phyloP scores from a whole-genome alignment of 2,888 invertebrate species.

The Homarus gammarus region DNA sequence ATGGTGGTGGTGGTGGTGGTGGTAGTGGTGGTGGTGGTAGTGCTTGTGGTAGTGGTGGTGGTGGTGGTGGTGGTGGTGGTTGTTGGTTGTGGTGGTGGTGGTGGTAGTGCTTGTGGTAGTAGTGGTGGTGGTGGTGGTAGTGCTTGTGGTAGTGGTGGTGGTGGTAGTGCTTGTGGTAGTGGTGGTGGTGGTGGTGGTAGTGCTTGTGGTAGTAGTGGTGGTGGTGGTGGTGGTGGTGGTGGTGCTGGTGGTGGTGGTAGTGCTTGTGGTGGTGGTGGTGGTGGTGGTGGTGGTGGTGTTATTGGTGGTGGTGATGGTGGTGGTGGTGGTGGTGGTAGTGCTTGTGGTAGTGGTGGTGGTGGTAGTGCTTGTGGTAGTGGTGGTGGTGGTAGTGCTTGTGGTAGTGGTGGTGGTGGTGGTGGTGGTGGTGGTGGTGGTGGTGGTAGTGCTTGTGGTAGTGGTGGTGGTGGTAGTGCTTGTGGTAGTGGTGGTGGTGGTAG shows the following conservation, averaged over 20 bases:
- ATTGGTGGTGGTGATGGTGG: neutral
- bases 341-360: neutral
- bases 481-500: no score
- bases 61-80: neutral
- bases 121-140: no score
- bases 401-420: no score
- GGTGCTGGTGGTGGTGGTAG: no score
- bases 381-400: neutral
- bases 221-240: neutral
- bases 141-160: no score
- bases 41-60: neutral
- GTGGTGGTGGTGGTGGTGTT: neutral
- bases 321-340: no score
- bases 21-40: no score
- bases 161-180: neutral
- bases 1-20: no score
- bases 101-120: no score
- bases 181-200: neutral
- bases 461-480: no score
- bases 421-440: no score
- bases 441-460: no score
- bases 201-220: neutral
- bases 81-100: neutral
- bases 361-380: neutral
- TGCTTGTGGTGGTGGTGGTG: neutral